Conservation (phyloP, 2,888 invertebrate species). For the Tachina lurida region DNA sequence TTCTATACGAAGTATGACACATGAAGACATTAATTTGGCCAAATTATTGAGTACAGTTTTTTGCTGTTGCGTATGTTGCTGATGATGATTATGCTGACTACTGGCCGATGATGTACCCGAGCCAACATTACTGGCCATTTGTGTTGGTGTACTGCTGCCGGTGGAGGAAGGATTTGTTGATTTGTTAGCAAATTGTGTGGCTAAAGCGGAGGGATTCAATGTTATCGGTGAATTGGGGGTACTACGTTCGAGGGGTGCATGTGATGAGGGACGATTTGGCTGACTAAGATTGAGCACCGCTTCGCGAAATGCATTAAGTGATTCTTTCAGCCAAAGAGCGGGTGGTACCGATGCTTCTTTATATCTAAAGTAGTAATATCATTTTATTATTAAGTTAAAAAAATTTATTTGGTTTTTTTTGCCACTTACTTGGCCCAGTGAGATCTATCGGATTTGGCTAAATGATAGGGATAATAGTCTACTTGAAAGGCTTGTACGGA, state of each 20-base stretch:
- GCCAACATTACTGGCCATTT: slow-evolving; percentile 69
- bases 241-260: slow-evolving; percentile 82
- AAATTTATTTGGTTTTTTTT: neutral
- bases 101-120: slow-evolving; percentile 76
- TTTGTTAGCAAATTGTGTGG: slow-evolving; percentile 74
- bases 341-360: slow-evolving; percentile 91
- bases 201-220: slow-evolving; percentile 76
- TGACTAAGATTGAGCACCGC: slow-evolving; percentile 90
- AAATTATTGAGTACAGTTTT: slow-evolving; percentile 87
- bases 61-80: slow-evolving; percentile 86
- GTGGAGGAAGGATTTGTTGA: slow-evolving; percentile 66
- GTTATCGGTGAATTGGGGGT: slow-evolving; percentile 80
- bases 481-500: slow-evolving; percentile 93
- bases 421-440: slow-evolving; percentile 91
- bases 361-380: slow-evolving; percentile 83
- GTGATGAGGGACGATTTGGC: slow-evolving; percentile 83
- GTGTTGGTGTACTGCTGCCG: slow-evolving; percentile 73
- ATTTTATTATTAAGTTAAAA: neutral
- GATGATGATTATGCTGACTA: slow-evolving; percentile 80
- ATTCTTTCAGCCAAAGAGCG: slow-evolving; percentile 93
- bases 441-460: slow-evolving; percentile 92
- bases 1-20: slow-evolving; percentile 93
- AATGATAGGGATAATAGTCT: slow-evolving; percentile 98
- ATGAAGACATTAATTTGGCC: slow-evolving; percentile 95
- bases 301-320: slow-evolving; percentile 90